Evolutionary conservation across 2,888 invertebrate genomes (phyloP), one percentile per base, ranked within the genome.

Genomic region (Pardosa pseudoannulata): DNA sequence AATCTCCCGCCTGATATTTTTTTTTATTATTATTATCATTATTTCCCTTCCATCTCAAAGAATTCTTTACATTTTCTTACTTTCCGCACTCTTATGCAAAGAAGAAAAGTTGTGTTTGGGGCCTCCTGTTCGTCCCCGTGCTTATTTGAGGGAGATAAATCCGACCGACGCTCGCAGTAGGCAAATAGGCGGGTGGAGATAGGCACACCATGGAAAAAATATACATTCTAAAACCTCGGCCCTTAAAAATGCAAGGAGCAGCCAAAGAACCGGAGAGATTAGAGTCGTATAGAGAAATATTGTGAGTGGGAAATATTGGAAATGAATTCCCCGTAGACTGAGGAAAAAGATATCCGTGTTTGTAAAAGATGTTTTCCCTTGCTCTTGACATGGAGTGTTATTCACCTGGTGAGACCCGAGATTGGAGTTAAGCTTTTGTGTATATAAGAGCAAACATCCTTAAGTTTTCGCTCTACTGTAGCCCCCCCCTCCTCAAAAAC

Each of bases 1-100:
- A 23, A 11, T 23, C 23, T 56, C 16, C 16, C 19, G n/a, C n/a
- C n/a, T n/a, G n/a, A n/a, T n/a, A n/a, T n/a, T n/a, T n/a, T n/a
- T n/a, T n/a, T n/a, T n/a, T n/a, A n/a, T n/a, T n/a, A n/a, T n/a
- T n/a, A n/a, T n/a, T n/a, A n/a, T n/a, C n/a, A n/a, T n/a, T n/a
- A n/a, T n/a, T 23, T 56, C 56, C 23, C 23, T 23, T 2, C 23
- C 9, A 5, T 56, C 56, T 11, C 5, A 23, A 56, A 19, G 5
- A 56, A 56, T 56, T 56, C 56, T 56, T 56, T 23, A 23, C 56
- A 56, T 56, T 56, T 56, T 56, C 56, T 23, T 56, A 56, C 23
- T 56, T 19, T 56, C 56, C 23, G 23, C 56, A 56, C 56, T 56
- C 41, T 13, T 11, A 13, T 11, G 16, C 2, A n/a, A 46, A 23